Evolutionary conservation across 1,140 invertebrate genomes (phyloP), one percentile per base, ranked within the genome.

Genomic region (Daktulosphaira vitifoliae): DNA sequence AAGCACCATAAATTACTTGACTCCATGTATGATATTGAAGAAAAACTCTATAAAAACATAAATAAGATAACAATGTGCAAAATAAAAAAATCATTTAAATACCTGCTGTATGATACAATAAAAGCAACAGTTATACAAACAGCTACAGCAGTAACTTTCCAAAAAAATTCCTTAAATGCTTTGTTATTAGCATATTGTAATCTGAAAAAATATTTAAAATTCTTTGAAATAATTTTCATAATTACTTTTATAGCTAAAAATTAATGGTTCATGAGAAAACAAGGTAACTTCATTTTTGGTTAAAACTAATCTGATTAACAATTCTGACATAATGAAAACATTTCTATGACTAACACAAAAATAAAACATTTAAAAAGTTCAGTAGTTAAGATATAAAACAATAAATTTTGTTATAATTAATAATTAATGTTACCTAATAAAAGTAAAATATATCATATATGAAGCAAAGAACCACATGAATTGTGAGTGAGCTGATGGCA

Each of bases 401-500:
- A 52, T 52, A 52, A 8, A 11, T 6, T 25, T 15, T 8, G 25
- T 29, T 23, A 52, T 25, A 54, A 26, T n/a, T n/a, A n/a, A n/a
- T n/a, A 18, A 33, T 33, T 20, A 26, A 48, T 69, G 72, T 79
- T 79, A 92, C 90, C 90, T 88, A 71, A 92, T 84, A 71, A 88
- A 84, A 71, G 92, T 81, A 79, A 94, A 95, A 75, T 90, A 86
- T 69, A 86, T 80, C 68, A 89, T 81, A 75, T 94, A 95, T 48
- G 84, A 82, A 65, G 88, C 82, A 77, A 93, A 92, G 77, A 94
- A 96, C 87, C 89, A 93, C 78, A 92, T 87, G 75, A 92, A 90
- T 77, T 94, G 91, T 69, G 90, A 81, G 80, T 96, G 92, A 53
- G 87, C 86, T 23, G 91, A 95, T 49, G 92, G 92, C 92, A 96